Evolutionary conservation across 2,888 invertebrate species (phyloP).

Genomic region (Drosophila fungiperda): DNA sequence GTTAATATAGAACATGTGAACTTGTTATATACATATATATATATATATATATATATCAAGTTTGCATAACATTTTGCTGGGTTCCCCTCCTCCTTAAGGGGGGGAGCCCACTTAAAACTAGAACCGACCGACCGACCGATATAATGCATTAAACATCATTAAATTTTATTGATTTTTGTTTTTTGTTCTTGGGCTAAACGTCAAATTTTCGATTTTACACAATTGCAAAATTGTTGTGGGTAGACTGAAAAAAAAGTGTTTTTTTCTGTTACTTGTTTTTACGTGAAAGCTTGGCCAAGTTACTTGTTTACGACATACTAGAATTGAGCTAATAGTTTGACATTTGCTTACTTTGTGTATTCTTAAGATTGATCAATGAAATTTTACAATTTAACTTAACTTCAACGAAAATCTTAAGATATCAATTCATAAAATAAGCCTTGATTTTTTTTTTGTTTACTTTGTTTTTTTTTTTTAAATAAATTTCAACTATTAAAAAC

Average conservation of each 20-base stretch:
- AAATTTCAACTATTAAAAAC: conserved; percentile 67
- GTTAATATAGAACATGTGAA: conserved; percentile 11
- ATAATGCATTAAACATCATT: conserved; percentile 5
- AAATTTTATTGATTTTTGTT: conserved; percentile 1
- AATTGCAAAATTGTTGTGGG: conserved; percentile 27
- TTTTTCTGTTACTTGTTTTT: neutral
- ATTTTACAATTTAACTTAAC: conserved; percentile 13
- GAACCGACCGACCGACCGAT: neutral
- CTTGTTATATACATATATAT: conserved; percentile 10
- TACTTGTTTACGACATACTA: conserved; percentile 44
- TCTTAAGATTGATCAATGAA: conserved; percentile 24
- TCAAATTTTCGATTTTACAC: conserved; percentile 9
- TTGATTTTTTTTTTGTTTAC: conserved; percentile 8
- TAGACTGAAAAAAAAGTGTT: conserved; percentile 14
- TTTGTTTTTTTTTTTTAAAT: conserved; percentile 27
- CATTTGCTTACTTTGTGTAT: conserved; percentile 32
- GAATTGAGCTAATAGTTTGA: conserved; percentile 65
- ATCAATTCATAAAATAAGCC: conserved; percentile 60
- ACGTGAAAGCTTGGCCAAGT: conserved; percentile 40
- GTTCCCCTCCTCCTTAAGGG: conserved; percentile 10
- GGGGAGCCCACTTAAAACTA: conserved; percentile 15
- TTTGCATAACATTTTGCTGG: conserved; percentile 44
- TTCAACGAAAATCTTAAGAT: conserved; percentile 57
- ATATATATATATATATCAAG: conserved; percentile 1
- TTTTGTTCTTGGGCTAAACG: conserved; percentile 8